Evolutionary conservation across 2,797 vertebrate species (phyloP).

Genomic region (Diplodus sargus): DNA sequence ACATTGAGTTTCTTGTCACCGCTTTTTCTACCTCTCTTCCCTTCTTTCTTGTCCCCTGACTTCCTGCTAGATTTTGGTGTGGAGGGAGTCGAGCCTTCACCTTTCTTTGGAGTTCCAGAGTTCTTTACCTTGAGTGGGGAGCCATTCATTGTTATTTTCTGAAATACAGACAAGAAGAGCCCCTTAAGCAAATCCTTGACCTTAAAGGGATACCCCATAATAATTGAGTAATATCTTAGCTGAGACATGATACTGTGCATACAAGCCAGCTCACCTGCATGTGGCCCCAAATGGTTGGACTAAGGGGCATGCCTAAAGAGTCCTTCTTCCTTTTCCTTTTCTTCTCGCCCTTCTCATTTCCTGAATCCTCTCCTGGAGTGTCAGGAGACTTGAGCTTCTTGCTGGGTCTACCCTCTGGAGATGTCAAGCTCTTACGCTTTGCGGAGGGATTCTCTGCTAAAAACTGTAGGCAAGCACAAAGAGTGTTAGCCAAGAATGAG

Average conservation of each 20-base stretch:
- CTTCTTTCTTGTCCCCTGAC: constrained; percentile 84
- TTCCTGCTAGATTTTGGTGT: constrained; percentile 80
- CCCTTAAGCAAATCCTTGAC: constrained; percentile 8
- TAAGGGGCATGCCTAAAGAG: constrained; percentile 87
- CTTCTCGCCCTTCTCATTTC: constrained; percentile 80
- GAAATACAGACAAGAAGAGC: constrained; percentile 40
- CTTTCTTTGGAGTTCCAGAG: constrained; percentile 87
- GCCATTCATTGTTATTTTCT: constrained; percentile 91
- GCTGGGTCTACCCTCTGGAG: constrained; percentile 89
- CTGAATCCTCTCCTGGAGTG: constrained; percentile 78
- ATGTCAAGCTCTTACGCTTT: constrained; percentile 91
- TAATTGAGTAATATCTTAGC: background rate
- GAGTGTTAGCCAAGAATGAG: background rate
- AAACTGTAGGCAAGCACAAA: constrained; percentile 83
- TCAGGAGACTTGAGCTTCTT: constrained; percentile 91
- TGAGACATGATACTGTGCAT: background rate
- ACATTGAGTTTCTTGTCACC: constrained; percentile 86
- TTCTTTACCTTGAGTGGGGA: constrained; percentile 95
- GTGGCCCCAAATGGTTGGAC: constrained; percentile 93
- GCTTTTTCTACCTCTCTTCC: constrained; percentile 84
- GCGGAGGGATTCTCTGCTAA: constrained; percentile 93
- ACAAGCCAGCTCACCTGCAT: constrained; percentile 83
- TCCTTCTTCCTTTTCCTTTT: constrained; percentile 82
- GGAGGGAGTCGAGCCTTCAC: constrained; percentile 70
- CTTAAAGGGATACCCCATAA: background rate